phyloP scores from a whole-genome alignment of 2,113 vertebrate genomes.

The Gallinago media region DNA sequence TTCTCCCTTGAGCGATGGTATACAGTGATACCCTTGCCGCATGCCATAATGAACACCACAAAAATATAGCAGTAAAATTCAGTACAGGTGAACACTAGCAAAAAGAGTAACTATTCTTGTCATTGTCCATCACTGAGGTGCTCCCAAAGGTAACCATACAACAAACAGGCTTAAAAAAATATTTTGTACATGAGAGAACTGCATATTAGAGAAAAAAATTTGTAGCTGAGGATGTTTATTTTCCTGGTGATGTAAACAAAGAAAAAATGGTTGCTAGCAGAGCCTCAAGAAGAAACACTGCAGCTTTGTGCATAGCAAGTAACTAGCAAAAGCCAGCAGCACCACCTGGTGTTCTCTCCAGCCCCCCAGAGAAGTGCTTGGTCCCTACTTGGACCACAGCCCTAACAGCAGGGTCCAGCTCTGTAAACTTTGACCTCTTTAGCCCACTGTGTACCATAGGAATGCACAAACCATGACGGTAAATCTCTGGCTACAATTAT shows the following conservation, averaged over 20 bases:
- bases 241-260: background rate
- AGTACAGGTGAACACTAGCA: background rate
- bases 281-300: background rate
- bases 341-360: constrained; percentile 69
- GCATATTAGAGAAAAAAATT: background rate
- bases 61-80: background rate
- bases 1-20: background rate
- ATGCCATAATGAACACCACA: background rate
- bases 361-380: background rate
- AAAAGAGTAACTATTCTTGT: background rate
- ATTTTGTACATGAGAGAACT: background rate
- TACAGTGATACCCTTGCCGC: background rate
- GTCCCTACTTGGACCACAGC: background rate
- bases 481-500: background rate
- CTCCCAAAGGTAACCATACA: background rate
- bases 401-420: background rate
- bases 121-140: background rate
- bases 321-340: constrained; percentile 4
- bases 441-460: background rate
- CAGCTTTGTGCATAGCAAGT: background rate
- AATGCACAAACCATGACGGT: background rate
- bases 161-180: background rate
- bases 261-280: background rate
- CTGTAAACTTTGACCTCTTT: background rate
- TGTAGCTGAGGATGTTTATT: constrained; percentile 14